Evolutionary conservation across 2,888 invertebrate genomes (phyloP).

Genomic region (Saturnia japonica): DNA sequence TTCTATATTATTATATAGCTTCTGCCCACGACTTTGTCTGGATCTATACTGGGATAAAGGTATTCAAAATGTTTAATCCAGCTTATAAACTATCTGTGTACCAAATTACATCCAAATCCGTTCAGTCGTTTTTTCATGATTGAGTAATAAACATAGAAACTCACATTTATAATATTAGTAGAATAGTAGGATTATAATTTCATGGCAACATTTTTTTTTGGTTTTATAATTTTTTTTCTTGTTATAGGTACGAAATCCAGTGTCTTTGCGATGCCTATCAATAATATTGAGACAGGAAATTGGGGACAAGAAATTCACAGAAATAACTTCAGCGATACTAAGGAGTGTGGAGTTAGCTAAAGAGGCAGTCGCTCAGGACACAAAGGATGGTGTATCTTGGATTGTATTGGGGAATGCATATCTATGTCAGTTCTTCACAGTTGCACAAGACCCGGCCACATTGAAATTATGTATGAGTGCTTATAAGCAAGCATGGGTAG

Average conservation of each 20-base stretch:
- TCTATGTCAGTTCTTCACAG: slow-evolving; percentile 89
- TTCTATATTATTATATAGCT: too few species aligned
- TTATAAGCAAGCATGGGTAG: slow-evolving; percentile 89
- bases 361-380: slow-evolving; percentile 90
- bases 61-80: too few species aligned
- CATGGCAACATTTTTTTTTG: background rate
- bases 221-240: background rate
- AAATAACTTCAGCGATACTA: slow-evolving; percentile 83
- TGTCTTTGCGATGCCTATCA: slow-evolving; percentile 90
- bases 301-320: slow-evolving; percentile 61
- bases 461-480: slow-evolving; percentile 89
- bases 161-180: too few species aligned
- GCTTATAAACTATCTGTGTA: too few species aligned
- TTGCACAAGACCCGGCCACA: slow-evolving; percentile 86
- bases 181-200: background rate
- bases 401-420: slow-evolving; percentile 92
- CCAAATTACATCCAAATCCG: too few species aligned
- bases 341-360: slow-evolving; percentile 90
- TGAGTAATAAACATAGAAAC: too few species aligned
- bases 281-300: slow-evolving; percentile 88
- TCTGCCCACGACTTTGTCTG: too few species aligned
- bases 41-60: too few species aligned
- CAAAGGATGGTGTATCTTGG: slow-evolving; percentile 92
- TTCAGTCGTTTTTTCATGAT: too few species aligned
- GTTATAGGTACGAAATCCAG: slow-evolving; percentile 85